phyloP scores from a whole-genome alignment of 2,888 invertebrate genomes.

The Erannis defoliaria region DNA sequence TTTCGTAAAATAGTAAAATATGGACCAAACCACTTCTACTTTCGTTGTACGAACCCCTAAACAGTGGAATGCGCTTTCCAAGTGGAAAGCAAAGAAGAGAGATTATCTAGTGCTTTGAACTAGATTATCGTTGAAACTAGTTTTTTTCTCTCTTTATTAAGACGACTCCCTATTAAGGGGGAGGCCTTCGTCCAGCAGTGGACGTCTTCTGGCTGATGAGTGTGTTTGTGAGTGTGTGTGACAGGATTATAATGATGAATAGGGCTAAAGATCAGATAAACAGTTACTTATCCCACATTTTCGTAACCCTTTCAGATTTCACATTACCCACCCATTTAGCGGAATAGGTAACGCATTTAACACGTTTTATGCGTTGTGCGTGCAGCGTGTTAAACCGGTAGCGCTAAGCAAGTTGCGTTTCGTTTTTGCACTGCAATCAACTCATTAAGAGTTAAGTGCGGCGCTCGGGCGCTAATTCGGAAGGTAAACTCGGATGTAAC shows the following conservation, averaged over 20 bases:
- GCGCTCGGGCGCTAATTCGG: slow-evolving; percentile 61
- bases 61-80: too few relatives aligned
- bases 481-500: slow-evolving; percentile 31
- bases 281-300: slow-evolving; percentile 10
- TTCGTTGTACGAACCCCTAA: too few relatives aligned
- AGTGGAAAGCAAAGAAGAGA: too few relatives aligned
- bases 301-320: slow-evolving; percentile 7
- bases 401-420: slow-evolving; percentile 57
- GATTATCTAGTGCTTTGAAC: too few relatives aligned
- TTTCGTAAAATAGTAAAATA: too few relatives aligned
- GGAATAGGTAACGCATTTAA: slow-evolving; percentile 60
- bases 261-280: slow-evolving; percentile 1
- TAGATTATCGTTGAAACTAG: too few relatives aligned
- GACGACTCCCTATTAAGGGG: too few relatives aligned
- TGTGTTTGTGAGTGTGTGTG: too few relatives aligned
- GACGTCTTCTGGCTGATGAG: too few relatives aligned
- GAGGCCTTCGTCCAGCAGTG: too few relatives aligned
- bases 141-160: too few relatives aligned
- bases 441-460: slow-evolving; percentile 73
- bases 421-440: slow-evolving; percentile 85
- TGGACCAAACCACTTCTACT: too few relatives aligned
- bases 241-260: background rate
- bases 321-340: slow-evolving; percentile 48
- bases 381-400: slow-evolving; percentile 17
- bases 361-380: slow-evolving; percentile 27